A percentile compares a stretch with the other conserved stretches of the same genome.
Conservation (phyloP, 2,113 vertebrate genomes). For the Centrocercus urophasianus region DNA sequence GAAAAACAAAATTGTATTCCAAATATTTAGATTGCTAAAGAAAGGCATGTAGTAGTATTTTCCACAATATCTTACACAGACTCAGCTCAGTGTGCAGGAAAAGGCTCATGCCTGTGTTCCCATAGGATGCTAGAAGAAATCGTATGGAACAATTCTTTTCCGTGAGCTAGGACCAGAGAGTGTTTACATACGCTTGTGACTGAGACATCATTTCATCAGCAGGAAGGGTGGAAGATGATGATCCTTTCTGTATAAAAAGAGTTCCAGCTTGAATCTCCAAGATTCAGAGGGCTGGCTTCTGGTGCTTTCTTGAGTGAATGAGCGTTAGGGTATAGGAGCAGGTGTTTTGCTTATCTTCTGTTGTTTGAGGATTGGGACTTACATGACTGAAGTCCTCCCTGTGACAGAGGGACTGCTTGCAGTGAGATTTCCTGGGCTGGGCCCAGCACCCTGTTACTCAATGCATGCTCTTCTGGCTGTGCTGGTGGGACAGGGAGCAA, state of each 20-base stretch:
- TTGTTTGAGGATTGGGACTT: not conserved
- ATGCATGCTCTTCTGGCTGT: not conserved
- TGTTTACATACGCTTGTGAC: not conserved
- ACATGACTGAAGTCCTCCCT: fast-evolving
- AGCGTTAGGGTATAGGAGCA: not conserved
- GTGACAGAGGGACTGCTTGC: not conserved
- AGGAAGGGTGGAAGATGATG: not conserved
- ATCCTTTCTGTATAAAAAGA: not conserved
- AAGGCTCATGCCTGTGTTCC: conserved; percentile 22
- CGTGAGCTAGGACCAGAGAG: not conserved
- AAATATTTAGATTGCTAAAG: conserved; percentile 58
- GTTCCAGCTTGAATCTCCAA: not conserved
- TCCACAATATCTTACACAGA: conserved; percentile 17
- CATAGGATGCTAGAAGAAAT: conserved; percentile 25
- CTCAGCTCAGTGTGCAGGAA: not conserved
- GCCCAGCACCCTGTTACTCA: fast-evolving
- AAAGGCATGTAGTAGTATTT: conserved; percentile 39
- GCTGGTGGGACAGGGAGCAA: not conserved
- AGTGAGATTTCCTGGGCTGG: not conserved
- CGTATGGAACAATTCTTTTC: not conserved
- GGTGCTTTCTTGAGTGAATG: not conserved
- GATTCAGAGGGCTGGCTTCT: not conserved
- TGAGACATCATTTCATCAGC: not conserved
- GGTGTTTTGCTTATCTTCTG: not conserved
- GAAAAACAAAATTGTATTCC: conserved; percentile 16